phyloP scores from a whole-genome alignment of 2,113 vertebrate species.

The Ploceus nigricollis region DNA sequence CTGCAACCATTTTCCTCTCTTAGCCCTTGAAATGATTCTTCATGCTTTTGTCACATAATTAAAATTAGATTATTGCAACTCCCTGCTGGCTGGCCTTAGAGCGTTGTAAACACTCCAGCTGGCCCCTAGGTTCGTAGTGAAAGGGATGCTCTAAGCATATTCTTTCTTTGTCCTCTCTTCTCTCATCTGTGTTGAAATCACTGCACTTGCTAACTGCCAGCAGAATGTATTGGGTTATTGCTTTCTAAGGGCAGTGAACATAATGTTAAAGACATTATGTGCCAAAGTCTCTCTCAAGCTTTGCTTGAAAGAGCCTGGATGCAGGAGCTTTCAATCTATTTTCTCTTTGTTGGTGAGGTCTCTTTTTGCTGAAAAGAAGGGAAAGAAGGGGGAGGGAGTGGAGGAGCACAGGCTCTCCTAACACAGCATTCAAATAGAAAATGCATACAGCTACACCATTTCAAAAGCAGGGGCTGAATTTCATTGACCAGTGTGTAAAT shows the following conservation, averaged over 20 bases:
- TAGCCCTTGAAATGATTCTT: slow-evolving; percentile 77
- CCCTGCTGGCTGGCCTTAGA: slow-evolving; percentile 70
- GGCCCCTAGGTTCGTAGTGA: slow-evolving; percentile 66
- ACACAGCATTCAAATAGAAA: slow-evolving; percentile 37
- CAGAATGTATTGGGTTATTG: slow-evolving; percentile 57
- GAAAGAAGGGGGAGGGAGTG: not conserved
- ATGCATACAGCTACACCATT: not conserved
- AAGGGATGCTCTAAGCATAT: slow-evolving; percentile 67
- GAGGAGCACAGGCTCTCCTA: not conserved
- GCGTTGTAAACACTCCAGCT: slow-evolving; percentile 75
- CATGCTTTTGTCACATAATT: slow-evolving; percentile 81
- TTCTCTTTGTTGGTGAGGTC: slow-evolving; percentile 47
- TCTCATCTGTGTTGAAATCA: slow-evolving; percentile 59
- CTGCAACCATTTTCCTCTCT: slow-evolving; percentile 70
- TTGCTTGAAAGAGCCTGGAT: slow-evolving; percentile 54
- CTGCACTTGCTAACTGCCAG: slow-evolving; percentile 61
- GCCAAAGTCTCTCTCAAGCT: slow-evolving; percentile 53
- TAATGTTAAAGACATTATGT: slow-evolving; percentile 41
- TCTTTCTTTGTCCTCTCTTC: slow-evolving; percentile 49
- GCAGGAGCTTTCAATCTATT: slow-evolving; percentile 45
- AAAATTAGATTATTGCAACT: slow-evolving; percentile 81
- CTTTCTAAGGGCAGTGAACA: slow-evolving; percentile 64
- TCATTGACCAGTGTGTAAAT: not conserved
- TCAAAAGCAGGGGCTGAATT: not conserved
- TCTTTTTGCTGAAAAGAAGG: slow-evolving; percentile 47